Percentiles rank a stretch among this genome's conserved stretches.
Conservation (phyloP, 2,113 vertebrate genomes). For the Saimiri boliviensis region DNA sequence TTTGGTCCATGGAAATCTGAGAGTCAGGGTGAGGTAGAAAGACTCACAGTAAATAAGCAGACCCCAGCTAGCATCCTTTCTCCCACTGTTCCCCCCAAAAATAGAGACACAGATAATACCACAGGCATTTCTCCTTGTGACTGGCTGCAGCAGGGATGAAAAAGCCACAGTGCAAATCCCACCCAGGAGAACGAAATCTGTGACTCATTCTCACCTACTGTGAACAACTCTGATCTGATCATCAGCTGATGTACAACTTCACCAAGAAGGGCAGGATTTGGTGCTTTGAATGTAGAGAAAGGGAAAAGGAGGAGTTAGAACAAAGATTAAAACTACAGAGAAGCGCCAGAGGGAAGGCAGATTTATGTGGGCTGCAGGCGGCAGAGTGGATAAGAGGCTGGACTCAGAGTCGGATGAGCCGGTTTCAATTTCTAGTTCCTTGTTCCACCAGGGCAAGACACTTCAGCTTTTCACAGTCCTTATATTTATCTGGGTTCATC, state of each 20-base stretch:
- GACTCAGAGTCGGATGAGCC: not conserved
- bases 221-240: not conserved
- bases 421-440: not conserved
- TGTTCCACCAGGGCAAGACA: not conserved
- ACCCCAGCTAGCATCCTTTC: not conserved
- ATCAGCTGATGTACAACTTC: not conserved
- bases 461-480: not conserved
- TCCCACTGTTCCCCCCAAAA: not conserved
- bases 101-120: not conserved
- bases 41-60: not conserved
- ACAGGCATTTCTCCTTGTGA: not conserved
- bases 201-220: not conserved
- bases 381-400: not conserved
- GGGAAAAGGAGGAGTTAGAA: not conserved
- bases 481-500: not conserved
- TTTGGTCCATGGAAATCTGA: not conserved
- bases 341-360: not conserved
- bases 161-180: not conserved
- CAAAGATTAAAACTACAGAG: not conserved
- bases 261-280: not conserved
- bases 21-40: not conserved
- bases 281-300: not conserved
- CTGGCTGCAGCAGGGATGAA: not conserved
- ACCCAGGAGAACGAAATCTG: not conserved
- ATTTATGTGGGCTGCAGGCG: not conserved